phyloP scores from a whole-genome alignment of 2,888 invertebrate species.

The Phragmatobia fuliginosa region DNA sequence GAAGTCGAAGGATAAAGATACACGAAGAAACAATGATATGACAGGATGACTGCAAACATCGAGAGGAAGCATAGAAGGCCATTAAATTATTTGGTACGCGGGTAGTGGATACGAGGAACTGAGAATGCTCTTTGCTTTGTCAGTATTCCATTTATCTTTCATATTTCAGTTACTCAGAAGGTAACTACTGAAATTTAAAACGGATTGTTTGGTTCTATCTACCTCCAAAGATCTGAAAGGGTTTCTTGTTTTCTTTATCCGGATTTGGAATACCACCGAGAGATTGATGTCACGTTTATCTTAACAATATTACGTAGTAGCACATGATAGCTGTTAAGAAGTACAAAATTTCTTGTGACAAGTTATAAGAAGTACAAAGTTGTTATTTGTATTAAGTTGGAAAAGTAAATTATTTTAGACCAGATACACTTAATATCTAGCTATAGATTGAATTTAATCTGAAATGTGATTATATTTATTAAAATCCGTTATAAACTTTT shows the following conservation, averaged over 20 bases:
- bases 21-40: too few species aligned
- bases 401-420: not conserved
- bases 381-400: not conserved
- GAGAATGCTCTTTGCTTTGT: not conserved
- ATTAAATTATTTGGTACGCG: not conserved
- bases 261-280: not conserved
- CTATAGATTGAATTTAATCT: conserved; percentile 1
- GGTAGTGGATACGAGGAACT: not conserved
- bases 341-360: too few species aligned
- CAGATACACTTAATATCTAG: not conserved
- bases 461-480: conserved; percentile 25
- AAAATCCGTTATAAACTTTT: conserved; percentile 35
- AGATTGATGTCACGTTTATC: not conserved
- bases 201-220: not conserved
- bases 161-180: not conserved
- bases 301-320: not conserved
- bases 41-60: not conserved
- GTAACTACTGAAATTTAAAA: not conserved
- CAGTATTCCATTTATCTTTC: not conserved
- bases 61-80: not conserved
- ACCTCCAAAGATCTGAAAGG: not conserved
- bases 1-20: too few species aligned
- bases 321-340: not conserved
- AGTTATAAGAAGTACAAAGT: too few species aligned
- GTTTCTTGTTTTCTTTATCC: not conserved